Evolutionary conservation across 2,113 vertebrate genomes (phyloP), one percentile per base, ranked within the genome.

Genomic region (Spermophilus dauricus): DNA sequence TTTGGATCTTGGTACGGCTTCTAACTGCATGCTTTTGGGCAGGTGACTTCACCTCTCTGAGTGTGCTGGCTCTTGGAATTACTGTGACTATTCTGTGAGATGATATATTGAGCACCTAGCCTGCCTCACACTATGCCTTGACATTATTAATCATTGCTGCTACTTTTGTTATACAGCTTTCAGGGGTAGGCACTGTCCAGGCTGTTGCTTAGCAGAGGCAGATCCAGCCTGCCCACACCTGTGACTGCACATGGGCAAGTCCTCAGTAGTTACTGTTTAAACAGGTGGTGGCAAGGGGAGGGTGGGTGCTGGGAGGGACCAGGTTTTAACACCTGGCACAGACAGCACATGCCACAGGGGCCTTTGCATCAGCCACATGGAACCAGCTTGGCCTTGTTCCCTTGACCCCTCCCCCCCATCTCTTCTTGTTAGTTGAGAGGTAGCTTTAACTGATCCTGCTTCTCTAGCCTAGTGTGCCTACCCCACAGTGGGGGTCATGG

Each of bases 251-350:
- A 85, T 94, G 95, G 94, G 89, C 0, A 39, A 86, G 96, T 97
- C 92, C 86, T 58, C 37, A 77, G 83, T 51, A 96, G 97, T 97
- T 97, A 97, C 92, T 97, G 88, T 98, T 98, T 98, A 98, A 98
- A 96, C 97, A 96, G 92, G 95, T 97, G 95, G 85, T 94, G 78
- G 90, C 87, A 56, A 58, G 75, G 42, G 92, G 51, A 72, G 94
- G 42, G 92, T 84, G 51, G 82, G 96, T 76, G 56, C 42, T 77
- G 95, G 95, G 86, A 96, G 34, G 70, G 26, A 48, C 58, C n/a
- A 81, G 90, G 69, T 42, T 63, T 91, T 37, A 83, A 93, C 75
- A 95, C 58, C 87, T 84, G 86, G 81, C 94, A 92, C 14, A 39
- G 76, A 97, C 67, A 69, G 84, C 84, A 95, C 91, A 94, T 97